phyloP scores from a whole-genome alignment of 2,113 vertebrate genomes.

The Ptilorrhoa leucosticta region DNA sequence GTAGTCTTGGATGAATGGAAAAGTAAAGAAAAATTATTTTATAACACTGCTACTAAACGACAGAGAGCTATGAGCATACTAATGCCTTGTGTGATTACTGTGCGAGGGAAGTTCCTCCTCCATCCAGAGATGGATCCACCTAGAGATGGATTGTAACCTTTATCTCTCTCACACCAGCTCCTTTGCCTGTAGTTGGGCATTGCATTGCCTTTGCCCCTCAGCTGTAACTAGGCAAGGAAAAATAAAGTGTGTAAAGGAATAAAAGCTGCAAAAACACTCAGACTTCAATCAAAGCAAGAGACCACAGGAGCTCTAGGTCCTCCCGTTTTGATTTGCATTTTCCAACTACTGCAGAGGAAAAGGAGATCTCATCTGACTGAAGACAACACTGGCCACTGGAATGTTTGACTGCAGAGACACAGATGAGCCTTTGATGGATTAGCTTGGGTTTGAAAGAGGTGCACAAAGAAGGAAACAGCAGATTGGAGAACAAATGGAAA shows the following conservation, averaged over 20 bases:
- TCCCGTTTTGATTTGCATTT: not conserved
- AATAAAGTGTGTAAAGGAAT: not conserved
- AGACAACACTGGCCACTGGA: not conserved
- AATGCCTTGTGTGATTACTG: not conserved
- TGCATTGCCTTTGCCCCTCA: not conserved
- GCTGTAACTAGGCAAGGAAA: not conserved
- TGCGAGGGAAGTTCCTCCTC: not conserved
- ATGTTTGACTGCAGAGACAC: not conserved
- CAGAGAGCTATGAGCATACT: not conserved
- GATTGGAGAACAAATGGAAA: not conserved
- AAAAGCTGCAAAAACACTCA: not conserved
- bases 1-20: not conserved
- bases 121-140: not conserved
- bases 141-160: not conserved
- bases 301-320: not conserved
- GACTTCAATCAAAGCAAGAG: not conserved
- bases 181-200: not conserved
- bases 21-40: not conserved
- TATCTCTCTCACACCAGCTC: not conserved
- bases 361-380: not conserved
- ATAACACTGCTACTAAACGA: not conserved
- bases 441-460: not conserved
- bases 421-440: not conserved
- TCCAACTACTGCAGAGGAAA: not conserved
- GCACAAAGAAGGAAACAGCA: not conserved